Conservation (phyloP, 2,888 invertebrate species). For the Drosophila neutralis region DNA sequence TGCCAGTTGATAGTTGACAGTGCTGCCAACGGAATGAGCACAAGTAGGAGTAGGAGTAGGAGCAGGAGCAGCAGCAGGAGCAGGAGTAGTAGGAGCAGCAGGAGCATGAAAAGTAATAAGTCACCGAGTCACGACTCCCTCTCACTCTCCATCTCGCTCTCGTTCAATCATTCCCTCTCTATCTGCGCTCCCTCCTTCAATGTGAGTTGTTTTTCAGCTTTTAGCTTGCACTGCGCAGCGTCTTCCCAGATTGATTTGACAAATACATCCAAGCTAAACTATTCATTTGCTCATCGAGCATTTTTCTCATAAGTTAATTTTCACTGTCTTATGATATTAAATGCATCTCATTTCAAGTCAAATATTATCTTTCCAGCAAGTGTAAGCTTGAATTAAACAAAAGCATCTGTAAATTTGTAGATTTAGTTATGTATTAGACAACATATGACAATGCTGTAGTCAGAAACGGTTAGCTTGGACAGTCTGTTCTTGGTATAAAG, state of each 20-base stretch:
- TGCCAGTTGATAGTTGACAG: conserved; percentile 52
- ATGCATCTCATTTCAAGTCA: background rate
- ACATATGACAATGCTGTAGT: no score
- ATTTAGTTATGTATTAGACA: no score
- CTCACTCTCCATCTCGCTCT: conserved; percentile 2
- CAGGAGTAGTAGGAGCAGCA: conserved; percentile 20
- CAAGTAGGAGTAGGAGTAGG: background rate
- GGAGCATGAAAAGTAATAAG: conserved; percentile 73
- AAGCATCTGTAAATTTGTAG: background rate
- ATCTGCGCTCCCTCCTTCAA: conserved; percentile 1
- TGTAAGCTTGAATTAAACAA: background rate
- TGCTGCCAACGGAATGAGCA: conserved; percentile 2
- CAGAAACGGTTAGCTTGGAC: no score
- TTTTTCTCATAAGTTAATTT: background rate
- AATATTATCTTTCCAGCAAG: background rate
- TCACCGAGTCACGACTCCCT: conserved; percentile 61
- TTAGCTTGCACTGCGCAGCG: conserved; percentile 33
- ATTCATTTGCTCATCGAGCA: background rate
- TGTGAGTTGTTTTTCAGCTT: conserved; percentile 7
- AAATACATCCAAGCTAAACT: background rate
- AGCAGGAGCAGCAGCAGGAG: background rate
- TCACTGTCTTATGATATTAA: background rate
- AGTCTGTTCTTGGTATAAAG: no score
- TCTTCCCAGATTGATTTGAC: background rate
- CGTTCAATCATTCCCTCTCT: background rate